Conservation (phyloP, 2,113 vertebrate genomes). For the Eclectus roratus region DNA sequence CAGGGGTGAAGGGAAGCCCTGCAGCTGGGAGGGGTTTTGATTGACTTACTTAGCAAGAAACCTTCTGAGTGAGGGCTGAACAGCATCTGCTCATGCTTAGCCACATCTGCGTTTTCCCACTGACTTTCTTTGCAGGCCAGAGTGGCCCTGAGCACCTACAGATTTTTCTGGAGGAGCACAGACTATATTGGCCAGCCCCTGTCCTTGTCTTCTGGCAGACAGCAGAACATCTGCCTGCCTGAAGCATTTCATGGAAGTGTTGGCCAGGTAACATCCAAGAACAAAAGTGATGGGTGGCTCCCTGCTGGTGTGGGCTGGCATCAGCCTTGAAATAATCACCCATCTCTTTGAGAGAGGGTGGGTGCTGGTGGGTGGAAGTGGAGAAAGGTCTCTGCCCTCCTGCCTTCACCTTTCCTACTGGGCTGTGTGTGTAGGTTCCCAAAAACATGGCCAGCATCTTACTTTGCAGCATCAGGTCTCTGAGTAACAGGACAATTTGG, state of each 20-base stretch:
- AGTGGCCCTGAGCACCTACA: background rate
- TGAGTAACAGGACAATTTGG: background rate
- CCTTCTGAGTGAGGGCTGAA: background rate
- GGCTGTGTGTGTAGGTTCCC: background rate
- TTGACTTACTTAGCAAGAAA: background rate
- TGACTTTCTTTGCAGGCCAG: background rate
- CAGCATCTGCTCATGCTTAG: background rate
- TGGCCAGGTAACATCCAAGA: background rate
- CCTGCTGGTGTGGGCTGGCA: background rate
- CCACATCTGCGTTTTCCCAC: fast-evolving
- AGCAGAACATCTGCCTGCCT: background rate
- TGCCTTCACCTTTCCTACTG: background rate
- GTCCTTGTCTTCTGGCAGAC: background rate
- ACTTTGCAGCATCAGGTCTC: background rate
- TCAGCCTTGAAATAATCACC: background rate
- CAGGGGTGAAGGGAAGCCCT: too few relatives aligned
- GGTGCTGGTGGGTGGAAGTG: background rate
- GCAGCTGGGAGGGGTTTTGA: background rate
- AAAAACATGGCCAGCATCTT: background rate
- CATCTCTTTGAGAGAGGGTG: background rate
- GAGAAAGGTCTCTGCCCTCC: background rate
- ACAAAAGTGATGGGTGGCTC: background rate
- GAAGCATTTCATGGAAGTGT: background rate
- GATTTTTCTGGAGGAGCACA: background rate
- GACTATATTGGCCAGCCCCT: background rate